Evolutionary conservation across 2,888 invertebrate genomes (phyloP).

Genomic region (Cremastinae sp.): DNA sequence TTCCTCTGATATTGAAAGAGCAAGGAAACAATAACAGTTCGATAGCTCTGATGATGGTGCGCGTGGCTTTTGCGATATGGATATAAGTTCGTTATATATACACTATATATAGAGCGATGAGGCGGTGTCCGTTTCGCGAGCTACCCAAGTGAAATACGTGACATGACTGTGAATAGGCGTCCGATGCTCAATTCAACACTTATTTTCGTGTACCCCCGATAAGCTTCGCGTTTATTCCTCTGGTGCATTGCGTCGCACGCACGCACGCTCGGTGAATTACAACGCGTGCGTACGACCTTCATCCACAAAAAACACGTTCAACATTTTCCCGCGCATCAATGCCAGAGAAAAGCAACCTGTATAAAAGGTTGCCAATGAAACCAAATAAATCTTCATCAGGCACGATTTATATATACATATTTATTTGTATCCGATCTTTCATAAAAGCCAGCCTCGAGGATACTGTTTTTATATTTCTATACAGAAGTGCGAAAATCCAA

Average conservation of each 20-base stretch:
- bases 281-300: not conserved
- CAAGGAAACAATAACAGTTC: slow-evolving; percentile 26
- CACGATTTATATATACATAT: no score
- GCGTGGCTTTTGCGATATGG: slow-evolving; percentile 48
- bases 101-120: no score
- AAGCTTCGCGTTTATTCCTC: slow-evolving; percentile 22
- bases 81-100: slow-evolving; percentile 59
- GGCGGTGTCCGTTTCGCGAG: slow-evolving; percentile 63
- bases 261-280: no score
- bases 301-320: no score
- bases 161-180: slow-evolving; percentile 59
- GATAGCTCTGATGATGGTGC: slow-evolving; percentile 29
- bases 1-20: slow-evolving; percentile 35
- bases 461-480: no score
- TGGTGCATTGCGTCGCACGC: not conserved
- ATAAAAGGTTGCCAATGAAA: no score
- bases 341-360: no score
- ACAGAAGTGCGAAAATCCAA: no score
- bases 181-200: slow-evolving; percentile 60
- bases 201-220: slow-evolving; percentile 52
- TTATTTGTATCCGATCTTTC: no score
- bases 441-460: no score
- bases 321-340: no score
- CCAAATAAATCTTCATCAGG: no score
- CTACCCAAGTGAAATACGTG: slow-evolving; percentile 55